These are phyloP conservation scores for Pseudomyrmex concolor DNA, from an alignment of 1,140 invertebrate species.

Conservation along the genomic window DNA sequence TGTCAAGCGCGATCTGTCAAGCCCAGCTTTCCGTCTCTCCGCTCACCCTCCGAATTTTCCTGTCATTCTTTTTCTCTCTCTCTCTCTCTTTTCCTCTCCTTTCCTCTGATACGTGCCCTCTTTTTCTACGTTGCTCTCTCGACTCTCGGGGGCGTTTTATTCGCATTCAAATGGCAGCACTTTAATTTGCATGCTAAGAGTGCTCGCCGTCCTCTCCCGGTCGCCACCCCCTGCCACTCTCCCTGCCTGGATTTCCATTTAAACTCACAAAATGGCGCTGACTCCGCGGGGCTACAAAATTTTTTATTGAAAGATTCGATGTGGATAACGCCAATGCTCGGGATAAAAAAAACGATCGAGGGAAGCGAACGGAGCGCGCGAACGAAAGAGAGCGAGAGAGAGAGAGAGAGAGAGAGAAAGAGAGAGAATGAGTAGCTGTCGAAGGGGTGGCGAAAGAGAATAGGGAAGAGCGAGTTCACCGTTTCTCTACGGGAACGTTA, in stretches of 20 bases:
- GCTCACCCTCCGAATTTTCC: conserved; percentile 48
- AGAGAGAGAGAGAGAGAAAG: conserved; percentile 27
- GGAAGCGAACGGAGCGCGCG: neutral
- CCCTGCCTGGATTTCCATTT: conserved; percentile 84
- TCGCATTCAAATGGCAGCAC: conserved; percentile 84
- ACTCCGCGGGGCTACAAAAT: conserved; percentile 84
- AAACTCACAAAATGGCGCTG: conserved; percentile 85
- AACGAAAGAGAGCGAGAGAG: neutral
- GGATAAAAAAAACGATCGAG: conserved; percentile 51
- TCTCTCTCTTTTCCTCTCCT: conserved; percentile 25
- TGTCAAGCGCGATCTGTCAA: conserved; percentile 81
- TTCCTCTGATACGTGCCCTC: conserved; percentile 38
- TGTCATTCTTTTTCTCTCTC: conserved; percentile 33
- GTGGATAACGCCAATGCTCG: conserved; percentile 78
- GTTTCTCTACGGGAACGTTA: conserved; percentile 71
- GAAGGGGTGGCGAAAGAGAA: conserved; percentile 48
- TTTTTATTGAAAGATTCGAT: conserved; percentile 86
- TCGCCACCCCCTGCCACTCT: conserved; percentile 73
- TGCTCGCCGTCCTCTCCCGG: conserved; percentile 73
- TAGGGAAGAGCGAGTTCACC: conserved; percentile 59
- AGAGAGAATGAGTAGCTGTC: conserved; percentile 31
- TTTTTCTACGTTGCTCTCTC: conserved; percentile 64
- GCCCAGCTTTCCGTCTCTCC: conserved; percentile 64
- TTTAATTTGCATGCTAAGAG: conserved; percentile 86
- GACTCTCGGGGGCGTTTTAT: conserved; percentile 81